Percentiles rank a stretch among this genome's conserved stretches.
phyloP scores from a whole-genome alignment of 2,888 invertebrate genomes.

The Phengaris arion region DNA sequence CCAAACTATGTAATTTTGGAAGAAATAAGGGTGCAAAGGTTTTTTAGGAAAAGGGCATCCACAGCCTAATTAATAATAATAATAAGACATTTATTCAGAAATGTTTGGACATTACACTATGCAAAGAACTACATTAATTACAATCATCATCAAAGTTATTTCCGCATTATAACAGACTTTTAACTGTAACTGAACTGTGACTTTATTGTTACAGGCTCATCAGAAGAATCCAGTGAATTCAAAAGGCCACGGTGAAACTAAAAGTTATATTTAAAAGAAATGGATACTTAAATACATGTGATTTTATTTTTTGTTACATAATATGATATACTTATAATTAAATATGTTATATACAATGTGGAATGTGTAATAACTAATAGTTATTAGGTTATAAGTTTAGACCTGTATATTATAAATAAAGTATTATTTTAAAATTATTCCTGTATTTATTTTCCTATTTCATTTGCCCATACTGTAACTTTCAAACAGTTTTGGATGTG shows the following conservation, averaged over 20 bases:
- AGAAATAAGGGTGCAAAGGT: no score
- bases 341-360: conserved; percentile 41
- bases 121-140: no score
- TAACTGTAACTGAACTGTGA: neutral
- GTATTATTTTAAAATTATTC: conserved; percentile 33
- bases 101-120: no score
- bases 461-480: neutral
- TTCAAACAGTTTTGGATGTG: no score
- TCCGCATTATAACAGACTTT: neutral
- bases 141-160: neutral
- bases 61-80: no score
- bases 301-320: conserved; percentile 61
- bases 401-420: conserved; percentile 40
- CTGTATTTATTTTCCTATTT: neutral
- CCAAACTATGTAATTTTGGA: no score
- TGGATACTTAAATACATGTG: conserved; percentile 67
- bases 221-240: conserved; percentile 72
- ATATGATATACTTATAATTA: conserved; percentile 50
- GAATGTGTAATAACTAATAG: conserved; percentile 53
- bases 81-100: no score
- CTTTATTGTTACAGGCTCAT: conserved; percentile 57
- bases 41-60: no score
- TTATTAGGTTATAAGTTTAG: conserved; percentile 66
- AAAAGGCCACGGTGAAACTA: conserved; percentile 66
- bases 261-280: conserved; percentile 33